Percentiles rank a stretch among this genome's conserved stretches.
Evolutionary conservation across 1,140 invertebrate species (phyloP).

Genomic region (Bombus vancouverensis): DNA sequence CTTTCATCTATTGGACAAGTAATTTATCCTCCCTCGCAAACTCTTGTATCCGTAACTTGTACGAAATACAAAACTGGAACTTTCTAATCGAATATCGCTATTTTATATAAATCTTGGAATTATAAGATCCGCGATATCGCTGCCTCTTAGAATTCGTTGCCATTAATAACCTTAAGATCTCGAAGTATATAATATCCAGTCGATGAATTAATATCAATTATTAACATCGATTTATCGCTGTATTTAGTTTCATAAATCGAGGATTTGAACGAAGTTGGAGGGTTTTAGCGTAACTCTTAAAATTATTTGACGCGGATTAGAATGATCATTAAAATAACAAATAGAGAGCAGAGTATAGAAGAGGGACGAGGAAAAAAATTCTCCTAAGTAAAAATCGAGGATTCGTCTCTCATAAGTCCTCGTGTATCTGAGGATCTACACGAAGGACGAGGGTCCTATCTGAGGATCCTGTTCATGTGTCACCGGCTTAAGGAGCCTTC

Average conservation of each 20-base stretch:
- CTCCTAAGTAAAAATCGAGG: conserved; percentile 16
- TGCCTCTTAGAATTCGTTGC: too few relatives aligned
- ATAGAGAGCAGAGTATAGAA: neutral
- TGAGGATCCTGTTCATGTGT: conserved; percentile 40
- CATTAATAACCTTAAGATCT: neutral
- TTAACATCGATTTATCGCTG: neutral
- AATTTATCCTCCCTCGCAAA: too few relatives aligned
- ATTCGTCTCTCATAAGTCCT: conserved; percentile 32
- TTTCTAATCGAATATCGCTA: too few relatives aligned
- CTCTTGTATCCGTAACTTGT: too few relatives aligned
- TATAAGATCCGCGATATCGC: too few relatives aligned
- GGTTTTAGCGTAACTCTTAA: neutral
- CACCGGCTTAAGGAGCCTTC: conserved; percentile 47
- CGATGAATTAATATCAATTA: neutral
- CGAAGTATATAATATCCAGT: neutral
- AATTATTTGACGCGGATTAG: neutral
- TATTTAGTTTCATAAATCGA: neutral
- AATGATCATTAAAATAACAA: neutral
- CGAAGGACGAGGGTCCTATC: conserved; percentile 25
- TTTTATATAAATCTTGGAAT: too few relatives aligned
- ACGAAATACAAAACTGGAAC: too few relatives aligned
- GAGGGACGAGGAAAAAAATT: neutral
- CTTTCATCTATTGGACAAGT: too few relatives aligned
- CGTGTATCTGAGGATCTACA: conserved; percentile 34
- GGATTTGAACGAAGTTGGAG: neutral